Evolutionary conservation across 2,888 invertebrate species (phyloP), one percentile per base, ranked within the genome.

Genomic region (Sialis fuliginosa): DNA sequence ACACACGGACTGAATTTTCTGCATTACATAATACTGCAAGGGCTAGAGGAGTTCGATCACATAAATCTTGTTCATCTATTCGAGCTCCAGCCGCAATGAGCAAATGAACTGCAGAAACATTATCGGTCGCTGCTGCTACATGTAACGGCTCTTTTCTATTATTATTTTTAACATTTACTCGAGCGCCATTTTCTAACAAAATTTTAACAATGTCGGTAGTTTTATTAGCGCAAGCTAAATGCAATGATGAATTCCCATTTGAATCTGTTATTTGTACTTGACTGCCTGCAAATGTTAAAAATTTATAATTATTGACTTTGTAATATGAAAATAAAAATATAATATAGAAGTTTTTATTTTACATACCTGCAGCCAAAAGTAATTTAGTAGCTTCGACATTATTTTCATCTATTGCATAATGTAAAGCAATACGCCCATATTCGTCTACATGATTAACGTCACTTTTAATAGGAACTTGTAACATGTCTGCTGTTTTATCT

Each of bases 341-440:
- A 22, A 22, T 22, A 22, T 22, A 22, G 2, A 22, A 22, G 22
- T 22, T 22, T 22, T 22, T 22, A 65, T 22, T 22, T 22, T 22
- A 22, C 22, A 22, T 69, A 68, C 78, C 78, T 59, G 77, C 71
- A 57, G 73, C 68, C 48, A 79, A 56, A 44, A 82, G 65, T 50
- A 79, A 65, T 46, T 71, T 67, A 1, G 79, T 71, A 58, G 79
- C 74, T 44, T 71, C 74, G 44, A 67, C 56, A 58, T 79, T 75
- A 1, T 81, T 80, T 54, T 75, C 72, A 51, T 77, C 76, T 9
- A 79, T 75, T 30, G 83, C 82, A 68, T 85, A 84, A 61, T 84
- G 83, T 47, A 84, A 61, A 1, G 83, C 80, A 49, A 79, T 78
- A 55, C 76, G 71, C 53, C 74, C 75, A 55, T 72, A 74, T 6